Base-by-base conservation (phyloP, 2,113 vertebrate species). In the Prochilodus magdalenae region DNA sequence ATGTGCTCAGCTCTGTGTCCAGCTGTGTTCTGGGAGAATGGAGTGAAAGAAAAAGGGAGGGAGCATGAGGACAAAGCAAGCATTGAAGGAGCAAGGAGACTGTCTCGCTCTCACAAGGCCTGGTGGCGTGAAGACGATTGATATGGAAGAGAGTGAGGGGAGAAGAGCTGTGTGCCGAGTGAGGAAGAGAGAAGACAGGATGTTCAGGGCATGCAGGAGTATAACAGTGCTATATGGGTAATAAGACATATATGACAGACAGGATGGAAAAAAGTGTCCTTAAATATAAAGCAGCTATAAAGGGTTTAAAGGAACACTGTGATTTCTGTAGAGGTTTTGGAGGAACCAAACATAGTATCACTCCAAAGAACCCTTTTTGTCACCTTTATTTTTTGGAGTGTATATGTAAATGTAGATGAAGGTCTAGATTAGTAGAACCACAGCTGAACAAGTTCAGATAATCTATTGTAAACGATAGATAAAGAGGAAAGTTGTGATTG, bases 11-110 rank as follows among this genome's bases (percentile, higher is more conserved):
- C 26, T 66, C 75, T 59, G 36, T 80, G 67, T 80, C 85, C 81
- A 81, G 87, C 79, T 86, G 80, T 84, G 81, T 73, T 88, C 86
- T 87, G 62, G 77, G 20, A 85, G 89, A 79, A 74, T 49, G 76
- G 53, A 83, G 72, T 85, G 86, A 76, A 90, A 89, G 85, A 86
- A 82, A 82, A 53, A 40, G 27, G 51, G 63, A 36, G 11, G 36
- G 70, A 75, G 59, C 22, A 15, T 74, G 81, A 44, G 55, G 59
- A 85, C 86, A 88, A 84, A 87, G 81, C 71, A 7, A 66, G 66
- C 75, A 84, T 79, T 86, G 69, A 84, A 36, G 77, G 49, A 66
- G 69, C 75, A n/a, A 53, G 67, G 73, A 47, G 73, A 26, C 44
- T 65, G 53, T 69, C 55, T 75, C 53, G 29, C 44, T 76, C 29